phyloP scores from a whole-genome alignment of 2,113 vertebrate species.

The Strigops habroptila region DNA sequence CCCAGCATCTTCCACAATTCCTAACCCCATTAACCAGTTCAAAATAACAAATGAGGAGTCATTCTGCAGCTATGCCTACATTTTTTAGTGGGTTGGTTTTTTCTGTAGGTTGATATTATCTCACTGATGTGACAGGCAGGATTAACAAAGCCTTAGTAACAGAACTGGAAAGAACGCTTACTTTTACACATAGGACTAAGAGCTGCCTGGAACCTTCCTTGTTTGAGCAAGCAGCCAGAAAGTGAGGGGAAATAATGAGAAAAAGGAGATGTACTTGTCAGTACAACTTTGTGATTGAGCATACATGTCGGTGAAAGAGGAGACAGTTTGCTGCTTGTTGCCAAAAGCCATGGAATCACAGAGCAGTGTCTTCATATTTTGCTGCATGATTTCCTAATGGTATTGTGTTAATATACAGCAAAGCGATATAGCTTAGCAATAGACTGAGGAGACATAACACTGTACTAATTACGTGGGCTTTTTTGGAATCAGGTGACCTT shows the following conservation, averaged over 20 bases:
- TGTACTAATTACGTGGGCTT: background rate
- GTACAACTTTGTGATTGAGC: background rate
- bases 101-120: background rate
- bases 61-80: background rate
- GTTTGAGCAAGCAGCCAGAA: slow-evolving; percentile 25
- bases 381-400: background rate
- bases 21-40: background rate
- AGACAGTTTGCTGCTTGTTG: slow-evolving; percentile 1
- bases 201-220: slow-evolving; percentile 10
- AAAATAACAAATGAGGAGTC: background rate
- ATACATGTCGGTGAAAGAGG: background rate
- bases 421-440: background rate
- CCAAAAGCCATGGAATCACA: slow-evolving; percentile 20
- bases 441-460: background rate
- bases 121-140: background rate
- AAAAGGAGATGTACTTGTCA: slow-evolving; percentile 33
- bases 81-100: background rate
- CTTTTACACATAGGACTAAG: background rate
- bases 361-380: background rate
- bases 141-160: slow-evolving; percentile 24
- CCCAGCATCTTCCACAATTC: background rate
- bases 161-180: background rate
- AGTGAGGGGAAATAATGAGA: slow-evolving; percentile 30
- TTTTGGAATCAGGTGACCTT: background rate
- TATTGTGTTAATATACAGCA: background rate